These are phyloP conservation scores for Drosophila pseudoobscura DNA, from an alignment of 1,140 invertebrate genomes.

Conservation along the genomic window DNA sequence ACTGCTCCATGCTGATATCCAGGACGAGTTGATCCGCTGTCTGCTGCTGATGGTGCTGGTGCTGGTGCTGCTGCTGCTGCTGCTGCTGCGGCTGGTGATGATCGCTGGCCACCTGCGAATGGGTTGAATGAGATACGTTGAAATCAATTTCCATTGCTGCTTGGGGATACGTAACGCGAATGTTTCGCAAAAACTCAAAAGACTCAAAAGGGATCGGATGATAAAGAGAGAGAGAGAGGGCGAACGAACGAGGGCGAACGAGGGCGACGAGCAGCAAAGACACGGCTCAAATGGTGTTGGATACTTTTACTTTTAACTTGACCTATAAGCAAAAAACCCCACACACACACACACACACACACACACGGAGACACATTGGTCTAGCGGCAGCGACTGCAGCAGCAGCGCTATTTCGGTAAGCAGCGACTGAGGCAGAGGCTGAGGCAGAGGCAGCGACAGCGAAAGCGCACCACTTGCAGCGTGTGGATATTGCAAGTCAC, in stretches of 20 bases:
- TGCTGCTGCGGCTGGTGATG: slow-evolving; percentile 55
- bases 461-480: slow-evolving; percentile 31
- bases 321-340: slow-evolving; percentile 69
- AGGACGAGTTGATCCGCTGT: slow-evolving; percentile 30
- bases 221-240: slow-evolving; percentile 1
- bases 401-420: slow-evolving; percentile 16
- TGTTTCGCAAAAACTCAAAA: slow-evolving; percentile 54
- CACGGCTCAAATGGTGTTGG: slow-evolving; percentile 32
- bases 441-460: background rate
- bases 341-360: slow-evolving; percentile 13
- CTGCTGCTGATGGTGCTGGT: slow-evolving; percentile 43
- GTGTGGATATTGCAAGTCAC: slow-evolving; percentile 59
- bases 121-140: slow-evolving; percentile 17
- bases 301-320: slow-evolving; percentile 81
- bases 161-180: slow-evolving; percentile 52
- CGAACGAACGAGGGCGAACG: background rate
- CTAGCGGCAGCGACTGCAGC: slow-evolving; percentile 9
- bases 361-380: slow-evolving; percentile 4
- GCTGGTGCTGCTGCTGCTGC: slow-evolving; percentile 46
- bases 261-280: slow-evolving; percentile 15
- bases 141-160: slow-evolving; percentile 63
- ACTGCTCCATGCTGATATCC: slow-evolving; percentile 50
- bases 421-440: background rate
- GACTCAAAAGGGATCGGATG: slow-evolving; percentile 19
- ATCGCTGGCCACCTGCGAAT: slow-evolving; percentile 69